A percentile compares a stretch with the other conserved stretches of the same genome.
These are phyloP conservation scores for Hydractinia symbiolongicarpus DNA, from an alignment of 30 jellyfish, hydroid and myxozoan species.

Conservation along the genomic window DNA sequence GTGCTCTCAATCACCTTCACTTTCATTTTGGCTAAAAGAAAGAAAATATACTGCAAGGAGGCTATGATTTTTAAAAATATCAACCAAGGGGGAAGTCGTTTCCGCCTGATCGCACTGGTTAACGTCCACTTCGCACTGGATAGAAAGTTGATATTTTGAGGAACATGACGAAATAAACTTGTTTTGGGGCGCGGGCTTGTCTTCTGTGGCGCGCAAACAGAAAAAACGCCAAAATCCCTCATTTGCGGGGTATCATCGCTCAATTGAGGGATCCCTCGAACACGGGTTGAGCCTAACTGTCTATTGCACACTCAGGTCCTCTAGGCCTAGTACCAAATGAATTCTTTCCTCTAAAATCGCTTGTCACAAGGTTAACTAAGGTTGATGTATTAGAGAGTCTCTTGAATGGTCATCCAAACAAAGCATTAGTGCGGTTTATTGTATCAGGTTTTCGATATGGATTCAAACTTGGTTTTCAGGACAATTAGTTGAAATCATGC, in stretches of 20 bases:
- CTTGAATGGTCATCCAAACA: no score
- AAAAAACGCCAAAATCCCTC: conserved; percentile 9
- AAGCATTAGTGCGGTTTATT: no score
- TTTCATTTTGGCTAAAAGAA: neutral
- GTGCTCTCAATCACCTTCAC: neutral
- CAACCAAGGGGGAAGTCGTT: neutral
- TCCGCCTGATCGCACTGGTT: neutral
- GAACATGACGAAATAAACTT: neutral
- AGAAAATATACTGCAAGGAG: no score
- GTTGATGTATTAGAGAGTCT: no score
- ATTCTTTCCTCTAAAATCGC: no score
- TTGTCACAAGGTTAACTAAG: no score
- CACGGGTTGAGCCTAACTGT: neutral
- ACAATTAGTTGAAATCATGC: no score
- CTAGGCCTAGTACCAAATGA: no score
- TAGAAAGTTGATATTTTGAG: neutral
- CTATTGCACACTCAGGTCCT: no score
- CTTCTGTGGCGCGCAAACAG: neutral
- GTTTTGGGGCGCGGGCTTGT: neutral
- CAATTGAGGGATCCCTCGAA: conserved; percentile 3
- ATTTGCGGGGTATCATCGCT: neutral
- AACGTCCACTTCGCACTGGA: conserved; percentile 1
- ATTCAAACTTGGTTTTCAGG: no score
- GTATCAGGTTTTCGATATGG: no score
- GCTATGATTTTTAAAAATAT: no score